These are phyloP conservation scores for Leptonema lineaticorne DNA, from an alignment of 1,140 invertebrate genomes.

Conservation along the genomic window DNA sequence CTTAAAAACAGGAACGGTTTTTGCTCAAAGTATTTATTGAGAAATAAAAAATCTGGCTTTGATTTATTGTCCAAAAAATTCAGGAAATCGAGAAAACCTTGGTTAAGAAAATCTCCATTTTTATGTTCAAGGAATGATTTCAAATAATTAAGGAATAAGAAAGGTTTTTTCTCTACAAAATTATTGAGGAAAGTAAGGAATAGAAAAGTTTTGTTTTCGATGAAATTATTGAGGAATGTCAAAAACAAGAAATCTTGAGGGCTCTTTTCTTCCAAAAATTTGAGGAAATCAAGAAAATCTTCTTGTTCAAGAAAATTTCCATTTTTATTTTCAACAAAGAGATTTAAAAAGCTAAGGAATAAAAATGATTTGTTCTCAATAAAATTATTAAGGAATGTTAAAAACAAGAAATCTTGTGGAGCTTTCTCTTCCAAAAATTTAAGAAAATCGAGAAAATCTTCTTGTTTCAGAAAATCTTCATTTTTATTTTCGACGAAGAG, in stretches of 20 bases:
- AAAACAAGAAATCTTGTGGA: not conserved
- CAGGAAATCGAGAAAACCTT: not conserved
- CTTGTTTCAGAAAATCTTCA: not conserved
- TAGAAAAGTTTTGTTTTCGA: slow-evolving; percentile 3
- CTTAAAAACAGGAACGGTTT: too few relatives aligned
- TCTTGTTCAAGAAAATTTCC: not conserved
- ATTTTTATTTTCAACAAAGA: not conserved
- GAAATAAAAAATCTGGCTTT: too few relatives aligned
- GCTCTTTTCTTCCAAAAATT: not conserved
- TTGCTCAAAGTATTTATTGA: not conserved
- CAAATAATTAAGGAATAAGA: slow-evolving; percentile 2
- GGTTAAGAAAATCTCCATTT: not conserved
- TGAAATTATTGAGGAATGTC: not conserved
- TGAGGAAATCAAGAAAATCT: slow-evolving; percentile 1
- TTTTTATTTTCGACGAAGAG: not conserved
- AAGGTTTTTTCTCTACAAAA: not conserved
- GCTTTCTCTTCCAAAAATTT: not conserved
- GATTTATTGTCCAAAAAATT: not conserved
- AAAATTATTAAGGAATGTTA: not conserved
- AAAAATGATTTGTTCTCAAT: slow-evolving; percentile 4
- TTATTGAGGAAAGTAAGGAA: slow-evolving; percentile 4
- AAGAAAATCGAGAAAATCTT: slow-evolving; percentile 1
- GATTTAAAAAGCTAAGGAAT: slow-evolving; percentile 14
- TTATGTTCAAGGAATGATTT: not conserved
- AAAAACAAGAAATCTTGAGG: slow-evolving; percentile 14